Evolutionary conservation across 2,797 vertebrate genomes (phyloP).

Genomic region (Alfaro cultratus): DNA sequence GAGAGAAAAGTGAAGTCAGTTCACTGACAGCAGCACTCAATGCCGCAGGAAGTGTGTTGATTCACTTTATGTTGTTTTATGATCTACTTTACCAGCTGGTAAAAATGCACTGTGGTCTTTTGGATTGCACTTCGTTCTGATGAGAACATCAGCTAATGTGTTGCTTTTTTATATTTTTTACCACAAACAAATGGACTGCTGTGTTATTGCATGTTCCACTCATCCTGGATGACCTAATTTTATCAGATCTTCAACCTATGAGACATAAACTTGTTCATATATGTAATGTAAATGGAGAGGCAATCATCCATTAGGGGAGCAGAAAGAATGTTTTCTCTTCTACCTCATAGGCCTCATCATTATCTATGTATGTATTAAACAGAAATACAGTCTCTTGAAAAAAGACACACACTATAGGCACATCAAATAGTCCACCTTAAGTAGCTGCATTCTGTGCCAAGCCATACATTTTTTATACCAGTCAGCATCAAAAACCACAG

Average conservation of each 20-base stretch:
- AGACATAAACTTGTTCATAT: conserved; percentile 29
- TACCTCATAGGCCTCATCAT: conserved; percentile 60
- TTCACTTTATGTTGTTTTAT: conserved; percentile 11
- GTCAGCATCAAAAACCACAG: conserved; percentile 74
- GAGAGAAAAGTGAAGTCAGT: not conserved
- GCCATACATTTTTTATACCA: conserved; percentile 79
- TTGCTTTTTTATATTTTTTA: conserved; percentile 3
- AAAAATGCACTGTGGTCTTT: conserved; percentile 21
- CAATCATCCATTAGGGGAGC: conserved; percentile 43
- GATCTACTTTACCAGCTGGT: conserved; percentile 9
- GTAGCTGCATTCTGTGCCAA: conserved; percentile 68
- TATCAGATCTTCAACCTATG: conserved; percentile 48
- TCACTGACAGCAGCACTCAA: not conserved
- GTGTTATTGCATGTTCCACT: conserved; percentile 47
- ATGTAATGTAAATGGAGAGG: conserved; percentile 50
- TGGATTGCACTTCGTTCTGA: conserved; percentile 8
- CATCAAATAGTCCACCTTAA: conserved; percentile 73
- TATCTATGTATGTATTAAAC: conserved; percentile 49
- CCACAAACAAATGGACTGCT: conserved; percentile 45
- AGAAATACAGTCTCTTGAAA: conserved; percentile 33
- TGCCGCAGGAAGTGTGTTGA: not conserved
- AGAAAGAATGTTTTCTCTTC: conserved; percentile 36
- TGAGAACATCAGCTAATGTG: conserved; percentile 22
- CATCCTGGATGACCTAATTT: conserved; percentile 54
- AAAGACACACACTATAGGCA: conserved; percentile 39